Evolutionary conservation across 2,888 invertebrate genomes (phyloP).

Genomic region (Empis livida): DNA sequence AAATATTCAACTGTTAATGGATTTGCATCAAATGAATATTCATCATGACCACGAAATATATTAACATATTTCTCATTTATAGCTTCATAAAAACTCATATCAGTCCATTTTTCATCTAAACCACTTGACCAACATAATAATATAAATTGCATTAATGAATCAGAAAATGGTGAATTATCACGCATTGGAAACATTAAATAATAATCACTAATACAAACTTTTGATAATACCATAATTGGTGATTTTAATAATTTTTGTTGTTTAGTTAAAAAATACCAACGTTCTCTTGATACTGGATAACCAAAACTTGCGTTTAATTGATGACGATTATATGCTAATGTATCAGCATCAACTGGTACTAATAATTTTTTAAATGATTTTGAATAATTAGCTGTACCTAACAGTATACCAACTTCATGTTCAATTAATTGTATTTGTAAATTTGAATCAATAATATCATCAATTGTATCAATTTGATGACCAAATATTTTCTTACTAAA

Average conservation of each 20-base stretch:
- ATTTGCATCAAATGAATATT: neutral
- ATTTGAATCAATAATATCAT: slow-evolving; percentile 21
- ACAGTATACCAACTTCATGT: slow-evolving; percentile 13
- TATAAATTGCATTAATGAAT: neutral
- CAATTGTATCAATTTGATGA: slow-evolving; percentile 19
- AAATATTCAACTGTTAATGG: too few relatives aligned
- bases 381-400: neutral
- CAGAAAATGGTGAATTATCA: neutral
- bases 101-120: neutral
- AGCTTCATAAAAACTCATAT: neutral
- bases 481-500: neutral
- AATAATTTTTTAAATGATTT: neutral
- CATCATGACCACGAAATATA: neutral
- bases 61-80: neutral
- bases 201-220: slow-evolving; percentile 23
- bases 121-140: neutral
- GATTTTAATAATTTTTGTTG: slow-evolving; percentile 19
- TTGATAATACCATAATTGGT: slow-evolving; percentile 21
- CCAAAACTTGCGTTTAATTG: slow-evolving; percentile 19
- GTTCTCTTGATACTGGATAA: slow-evolving; percentile 22
- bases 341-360: neutral
- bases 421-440: slow-evolving; percentile 20
- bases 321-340: slow-evolving; percentile 15
- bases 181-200: slow-evolving; percentile 21
- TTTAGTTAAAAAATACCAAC: slow-evolving; percentile 22